Evolutionary conservation across 2,113 vertebrate genomes (phyloP).

Genomic region (Oryzias melastigma): DNA sequence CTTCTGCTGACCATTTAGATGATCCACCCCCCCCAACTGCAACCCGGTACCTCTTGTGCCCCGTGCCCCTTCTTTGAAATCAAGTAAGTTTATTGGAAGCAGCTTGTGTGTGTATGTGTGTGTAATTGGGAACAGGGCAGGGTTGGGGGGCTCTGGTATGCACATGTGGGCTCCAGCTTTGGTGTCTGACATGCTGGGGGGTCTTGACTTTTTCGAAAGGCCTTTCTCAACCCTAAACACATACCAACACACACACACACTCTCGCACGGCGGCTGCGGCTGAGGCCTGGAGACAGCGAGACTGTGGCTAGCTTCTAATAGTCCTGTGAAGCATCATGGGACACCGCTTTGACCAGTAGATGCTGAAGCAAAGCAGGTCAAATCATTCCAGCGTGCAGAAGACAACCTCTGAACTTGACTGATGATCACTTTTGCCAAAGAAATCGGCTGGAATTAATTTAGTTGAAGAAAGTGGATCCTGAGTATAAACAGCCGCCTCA

Average conservation of each 20-base stretch:
- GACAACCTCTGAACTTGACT: constrained; percentile 26
- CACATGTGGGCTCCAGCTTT: constrained; percentile 81
- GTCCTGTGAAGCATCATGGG: constrained; percentile 63
- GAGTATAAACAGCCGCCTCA: constrained; percentile 8
- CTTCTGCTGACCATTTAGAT: constrained; percentile 56
- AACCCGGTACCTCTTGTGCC: constrained; percentile 44
- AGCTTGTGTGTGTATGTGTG: constrained; percentile 54
- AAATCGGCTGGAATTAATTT: constrained; percentile 24
- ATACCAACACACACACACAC: constrained; percentile 28
- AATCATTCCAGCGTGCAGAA: constrained; percentile 14
- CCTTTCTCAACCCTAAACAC: constrained; percentile 15
- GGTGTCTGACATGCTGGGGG: constrained; percentile 66
- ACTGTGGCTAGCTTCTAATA: constrained; percentile 64
- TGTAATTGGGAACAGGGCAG: constrained; percentile 58
- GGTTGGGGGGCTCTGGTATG: constrained; percentile 68
- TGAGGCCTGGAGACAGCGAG: constrained; percentile 60
- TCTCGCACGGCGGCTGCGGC: constrained; percentile 44
- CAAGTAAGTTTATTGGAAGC: constrained; percentile 75
- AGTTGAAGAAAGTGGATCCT: constrained; percentile 27
- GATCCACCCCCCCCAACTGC: constrained; percentile 28
- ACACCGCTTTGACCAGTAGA: constrained; percentile 48
- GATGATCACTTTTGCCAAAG: constrained; percentile 17
- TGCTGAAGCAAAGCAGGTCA: constrained; percentile 48
- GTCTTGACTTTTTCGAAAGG: constrained; percentile 56
- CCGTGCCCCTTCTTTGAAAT: constrained; percentile 67